Conservation (phyloP, 1,140 invertebrate genomes). For the Nilaparvata lugens region DNA sequence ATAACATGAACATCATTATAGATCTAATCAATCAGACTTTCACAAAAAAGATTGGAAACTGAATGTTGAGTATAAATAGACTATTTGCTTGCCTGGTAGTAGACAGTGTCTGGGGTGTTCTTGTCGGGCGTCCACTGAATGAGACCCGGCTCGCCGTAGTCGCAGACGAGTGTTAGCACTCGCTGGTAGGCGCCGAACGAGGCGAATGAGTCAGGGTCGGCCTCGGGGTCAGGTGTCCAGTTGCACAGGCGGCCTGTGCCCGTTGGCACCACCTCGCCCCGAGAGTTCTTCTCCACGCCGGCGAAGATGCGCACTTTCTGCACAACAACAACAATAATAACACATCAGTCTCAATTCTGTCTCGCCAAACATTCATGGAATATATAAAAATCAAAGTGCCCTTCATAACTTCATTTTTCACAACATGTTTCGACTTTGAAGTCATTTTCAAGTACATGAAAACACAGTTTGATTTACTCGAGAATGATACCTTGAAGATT, state of each 20-base stretch:
- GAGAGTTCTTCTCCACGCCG: constrained; percentile 55
- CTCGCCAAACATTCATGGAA: no score
- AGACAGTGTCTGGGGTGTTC: constrained; percentile 81
- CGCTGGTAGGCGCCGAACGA: constrained; percentile 85
- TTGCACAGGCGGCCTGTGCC: constrained; percentile 74
- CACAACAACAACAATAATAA: constrained; percentile 13
- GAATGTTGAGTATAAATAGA: not conserved
- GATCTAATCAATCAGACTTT: not conserved
- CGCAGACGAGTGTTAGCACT: constrained; percentile 69
- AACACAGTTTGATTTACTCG: no score
- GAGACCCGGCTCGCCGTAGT: constrained; percentile 71
- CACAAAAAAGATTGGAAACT: no score
- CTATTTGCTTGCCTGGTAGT: constrained; percentile 66
- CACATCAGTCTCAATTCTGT: no score
- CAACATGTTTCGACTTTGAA: no score
- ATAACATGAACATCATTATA: not conserved
- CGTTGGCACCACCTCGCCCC: constrained; percentile 55
- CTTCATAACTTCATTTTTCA: no score
- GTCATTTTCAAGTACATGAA: no score
- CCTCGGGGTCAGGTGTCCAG: constrained; percentile 67
- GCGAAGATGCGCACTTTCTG: constrained; percentile 74
- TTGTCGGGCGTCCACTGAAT: constrained; percentile 81
- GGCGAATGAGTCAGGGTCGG: constrained; percentile 67
- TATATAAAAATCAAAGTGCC: no score
- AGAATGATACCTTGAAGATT: no score